Percentiles rank a stretch among this genome's conserved stretches.
Conservation (phyloP, 2,797 vertebrate species). For the Paedocypris micromegethes region DNA sequence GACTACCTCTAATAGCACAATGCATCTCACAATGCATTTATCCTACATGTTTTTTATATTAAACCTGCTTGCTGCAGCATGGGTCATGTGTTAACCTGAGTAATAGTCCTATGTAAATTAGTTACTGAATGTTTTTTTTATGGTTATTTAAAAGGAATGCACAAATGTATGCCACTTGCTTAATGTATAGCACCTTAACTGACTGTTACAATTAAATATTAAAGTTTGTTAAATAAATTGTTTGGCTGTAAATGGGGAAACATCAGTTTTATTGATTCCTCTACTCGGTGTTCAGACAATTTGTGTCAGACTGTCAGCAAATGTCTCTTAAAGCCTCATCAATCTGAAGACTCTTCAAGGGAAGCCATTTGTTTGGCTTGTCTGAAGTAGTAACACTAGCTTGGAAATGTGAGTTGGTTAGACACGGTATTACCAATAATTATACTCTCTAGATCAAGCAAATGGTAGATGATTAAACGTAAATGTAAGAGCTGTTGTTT, state of each 20-base stretch:
- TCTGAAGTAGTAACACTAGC: not conserved
- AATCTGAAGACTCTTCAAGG: slow-evolving; percentile 1
- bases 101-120: slow-evolving; percentile 1
- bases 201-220: slow-evolving; percentile 29
- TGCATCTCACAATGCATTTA: slow-evolving; percentile 24
- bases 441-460: too few relatives aligned
- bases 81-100: slow-evolving; percentile 5
- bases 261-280: slow-evolving; percentile 19
- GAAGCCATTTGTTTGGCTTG: not conserved
- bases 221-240: slow-evolving; percentile 14
- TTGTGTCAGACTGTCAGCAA: slow-evolving; percentile 20
- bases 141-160: slow-evolving; percentile 1
- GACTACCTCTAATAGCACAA: slow-evolving; percentile 28
- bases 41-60: slow-evolving; percentile 9
- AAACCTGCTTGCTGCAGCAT: slow-evolving; percentile 24
- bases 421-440: too few relatives aligned
- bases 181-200: slow-evolving; percentile 18
- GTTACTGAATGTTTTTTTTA: slow-evolving; percentile 1
- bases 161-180: not conserved
- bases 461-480: too few relatives aligned
- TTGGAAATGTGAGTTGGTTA: not conserved
- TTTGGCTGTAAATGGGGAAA: slow-evolving; percentile 20
- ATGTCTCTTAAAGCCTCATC: slow-evolving; percentile 16
- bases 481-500: too few relatives aligned
- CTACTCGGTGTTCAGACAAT: not conserved